Conservation (phyloP, 1,140 invertebrate species). For the Chelonus insularis region DNA sequence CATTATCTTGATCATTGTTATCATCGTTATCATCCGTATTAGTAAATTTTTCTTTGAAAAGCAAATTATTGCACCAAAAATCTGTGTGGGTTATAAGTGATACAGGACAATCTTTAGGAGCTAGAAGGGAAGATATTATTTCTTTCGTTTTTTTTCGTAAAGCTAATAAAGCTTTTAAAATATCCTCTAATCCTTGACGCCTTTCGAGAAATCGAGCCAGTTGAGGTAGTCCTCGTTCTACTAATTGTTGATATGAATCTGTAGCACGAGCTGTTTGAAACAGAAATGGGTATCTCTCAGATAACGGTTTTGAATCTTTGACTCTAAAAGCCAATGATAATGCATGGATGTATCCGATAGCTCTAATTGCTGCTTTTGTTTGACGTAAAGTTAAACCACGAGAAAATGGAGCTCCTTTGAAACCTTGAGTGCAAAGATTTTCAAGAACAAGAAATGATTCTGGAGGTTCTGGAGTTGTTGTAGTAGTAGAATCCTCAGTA, state of each 20-base stretch:
- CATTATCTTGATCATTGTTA: no score
- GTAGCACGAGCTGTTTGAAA: constrained; percentile 76
- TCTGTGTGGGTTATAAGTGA: constrained; percentile 77
- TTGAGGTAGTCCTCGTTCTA: constrained; percentile 74
- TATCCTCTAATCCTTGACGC: constrained; percentile 63
- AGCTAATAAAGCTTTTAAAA: constrained; percentile 61
- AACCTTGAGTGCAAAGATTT: constrained; percentile 63
- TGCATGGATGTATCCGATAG: constrained; percentile 73
- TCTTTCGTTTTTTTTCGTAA: constrained; percentile 65
- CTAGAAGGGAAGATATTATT: constrained; percentile 67
- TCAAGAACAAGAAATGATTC: constrained; percentile 70
- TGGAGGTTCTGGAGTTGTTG: constrained; percentile 60
- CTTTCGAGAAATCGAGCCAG: constrained; percentile 70
- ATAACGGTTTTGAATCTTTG: constrained; percentile 64
- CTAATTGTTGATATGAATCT: constrained; percentile 75
- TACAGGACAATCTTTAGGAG: constrained; percentile 68
- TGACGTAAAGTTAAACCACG: constrained; percentile 70
- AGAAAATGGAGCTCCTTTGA: constrained; percentile 66
- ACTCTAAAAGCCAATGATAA: constrained; percentile 70
- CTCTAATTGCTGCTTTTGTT: constrained; percentile 67
- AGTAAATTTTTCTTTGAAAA: constrained; percentile 73
- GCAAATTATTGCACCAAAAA: constrained; percentile 81
- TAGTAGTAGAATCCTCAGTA: constrained; percentile 58
- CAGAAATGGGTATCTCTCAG: constrained; percentile 72
- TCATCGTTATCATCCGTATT: no score